Evolutionary conservation across 23 tunicate genomes (phyloP).

Genomic region (Ascidia mentula): DNA sequence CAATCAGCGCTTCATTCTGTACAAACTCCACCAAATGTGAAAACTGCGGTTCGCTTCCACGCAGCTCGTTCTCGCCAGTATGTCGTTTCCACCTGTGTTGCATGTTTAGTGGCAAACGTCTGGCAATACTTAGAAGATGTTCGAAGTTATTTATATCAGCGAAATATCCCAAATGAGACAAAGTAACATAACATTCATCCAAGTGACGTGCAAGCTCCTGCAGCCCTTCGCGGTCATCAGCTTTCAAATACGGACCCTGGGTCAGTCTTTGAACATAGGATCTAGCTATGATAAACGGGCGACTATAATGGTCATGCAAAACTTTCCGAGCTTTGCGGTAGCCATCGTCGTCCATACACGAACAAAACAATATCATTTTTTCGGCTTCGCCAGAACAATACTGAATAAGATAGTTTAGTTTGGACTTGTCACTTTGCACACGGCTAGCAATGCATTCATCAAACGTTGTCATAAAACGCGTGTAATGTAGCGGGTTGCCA

Average conservation of each 20-base stretch:
- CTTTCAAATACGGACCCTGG: conserved; percentile 1
- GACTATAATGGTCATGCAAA: not conserved
- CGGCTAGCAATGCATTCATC: not conserved
- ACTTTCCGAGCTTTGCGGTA: conserved; percentile 4
- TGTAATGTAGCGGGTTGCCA: not conserved
- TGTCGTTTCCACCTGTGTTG: too few species aligned
- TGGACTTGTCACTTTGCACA: not conserved
- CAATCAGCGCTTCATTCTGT: too few species aligned
- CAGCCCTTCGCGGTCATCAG: not conserved
- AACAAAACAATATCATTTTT: not conserved
- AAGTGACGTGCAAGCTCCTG: not conserved
- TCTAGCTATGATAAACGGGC: not conserved
- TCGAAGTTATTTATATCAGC: not conserved
- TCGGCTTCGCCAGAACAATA: not conserved
- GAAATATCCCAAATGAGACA: not conserved
- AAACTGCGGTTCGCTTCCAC: too few species aligned
- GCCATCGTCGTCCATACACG: not conserved
- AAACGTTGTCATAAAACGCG: too few species aligned
- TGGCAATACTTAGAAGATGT: too few species aligned
- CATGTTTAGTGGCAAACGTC: too few species aligned
- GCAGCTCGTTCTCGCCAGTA: too few species aligned
- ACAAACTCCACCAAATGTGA: too few species aligned
- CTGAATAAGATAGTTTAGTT: not conserved
- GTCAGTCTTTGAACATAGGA: not conserved
- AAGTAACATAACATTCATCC: not conserved